Evolutionary conservation across 2,888 invertebrate species (phyloP).

Genomic region (Idaea straminata): DNA sequence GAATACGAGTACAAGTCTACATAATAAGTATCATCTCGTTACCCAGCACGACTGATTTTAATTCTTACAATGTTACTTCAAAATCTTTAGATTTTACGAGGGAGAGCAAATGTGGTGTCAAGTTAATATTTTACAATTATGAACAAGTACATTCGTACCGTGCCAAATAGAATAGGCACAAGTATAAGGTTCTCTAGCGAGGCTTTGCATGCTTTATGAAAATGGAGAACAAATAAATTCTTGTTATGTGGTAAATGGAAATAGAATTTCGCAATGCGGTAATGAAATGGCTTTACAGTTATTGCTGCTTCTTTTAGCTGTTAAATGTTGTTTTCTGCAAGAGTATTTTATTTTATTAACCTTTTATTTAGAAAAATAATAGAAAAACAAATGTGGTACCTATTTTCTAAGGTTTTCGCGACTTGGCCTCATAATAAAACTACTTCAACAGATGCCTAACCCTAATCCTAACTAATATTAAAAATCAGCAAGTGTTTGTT

Average conservation of each 20-base stretch:
- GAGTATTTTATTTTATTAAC: conserved; percentile 19
- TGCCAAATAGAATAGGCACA: conserved; percentile 48
- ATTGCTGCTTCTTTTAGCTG: conserved; percentile 52
- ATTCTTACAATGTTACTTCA: conserved; percentile 40
- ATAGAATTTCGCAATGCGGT: conserved; percentile 62
- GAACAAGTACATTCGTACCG: conserved; percentile 45
- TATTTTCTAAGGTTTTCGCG: no score
- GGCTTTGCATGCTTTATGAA: conserved; percentile 59
- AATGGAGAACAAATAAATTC: conserved; percentile 69
- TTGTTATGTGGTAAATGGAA: conserved; percentile 62
- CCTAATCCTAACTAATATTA: no score
- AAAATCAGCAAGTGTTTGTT: no score
- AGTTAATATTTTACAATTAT: conserved; percentile 57
- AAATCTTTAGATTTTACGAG: conserved; percentile 28
- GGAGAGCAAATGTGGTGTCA: conserved; percentile 31
- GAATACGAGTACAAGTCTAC: conserved; percentile 34
- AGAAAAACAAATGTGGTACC: no score
- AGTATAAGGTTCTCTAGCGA: conserved; percentile 51
- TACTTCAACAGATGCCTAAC: no score
- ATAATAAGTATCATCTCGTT: conserved; percentile 56
- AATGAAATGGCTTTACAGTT: conserved; percentile 64
- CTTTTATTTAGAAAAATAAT: neutral
- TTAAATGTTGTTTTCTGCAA: conserved; percentile 49
- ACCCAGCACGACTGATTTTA: conserved; percentile 37
- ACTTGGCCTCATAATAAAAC: no score